Base-by-base conservation (phyloP, 2,888 invertebrate species). In the Parascotia fuliginaria region DNA sequence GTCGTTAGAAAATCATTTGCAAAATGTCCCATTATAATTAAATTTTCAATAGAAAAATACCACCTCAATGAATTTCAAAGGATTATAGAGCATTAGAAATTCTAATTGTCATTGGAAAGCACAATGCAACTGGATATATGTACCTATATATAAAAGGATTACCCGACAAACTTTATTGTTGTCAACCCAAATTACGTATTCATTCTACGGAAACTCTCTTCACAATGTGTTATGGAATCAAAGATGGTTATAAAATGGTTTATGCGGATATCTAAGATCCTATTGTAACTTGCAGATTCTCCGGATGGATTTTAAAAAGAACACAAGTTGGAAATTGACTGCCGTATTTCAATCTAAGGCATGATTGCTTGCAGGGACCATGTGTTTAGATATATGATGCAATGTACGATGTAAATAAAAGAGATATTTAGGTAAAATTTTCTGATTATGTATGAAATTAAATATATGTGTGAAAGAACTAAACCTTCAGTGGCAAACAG, bases 51-150 rank as follows among this genome's bases (percentile, higher is more conserved):
- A 38, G 42, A 47, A 36, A 44, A 42, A 14, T 38, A 31, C 42
- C 44, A 64, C 43, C 36, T 44, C 48, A 48, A 34, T 59, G 48
- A 50, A 37, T 55, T 51, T 64, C 29, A 62, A 64, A 49, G 51
- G 53, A 51, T 52, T 38, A 9, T 24, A 6, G 40, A 45, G 31
- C 44, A 38, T 52, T 41, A 50, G 37, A 14, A 31, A 42, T 40
- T 46, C 40, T 36, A 32, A 50, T 47, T 56, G 49, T 42, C 36
- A 42, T 37, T 24, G 28, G 28, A 28, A 38, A 45, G 13, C 28
- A 64, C 61, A 59, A 61, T 58, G 42, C 37, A 12, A 28, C 37
- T 42, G 45, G 37, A 47, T 51, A 42, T 13, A 24, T 19, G 19
- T 19, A 19, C 3, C 3, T 28, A n/a, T 12, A 31, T 40, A 34